phyloP scores from a whole-genome alignment of 2,888 invertebrate genomes.

The Morpho helenor region DNA sequence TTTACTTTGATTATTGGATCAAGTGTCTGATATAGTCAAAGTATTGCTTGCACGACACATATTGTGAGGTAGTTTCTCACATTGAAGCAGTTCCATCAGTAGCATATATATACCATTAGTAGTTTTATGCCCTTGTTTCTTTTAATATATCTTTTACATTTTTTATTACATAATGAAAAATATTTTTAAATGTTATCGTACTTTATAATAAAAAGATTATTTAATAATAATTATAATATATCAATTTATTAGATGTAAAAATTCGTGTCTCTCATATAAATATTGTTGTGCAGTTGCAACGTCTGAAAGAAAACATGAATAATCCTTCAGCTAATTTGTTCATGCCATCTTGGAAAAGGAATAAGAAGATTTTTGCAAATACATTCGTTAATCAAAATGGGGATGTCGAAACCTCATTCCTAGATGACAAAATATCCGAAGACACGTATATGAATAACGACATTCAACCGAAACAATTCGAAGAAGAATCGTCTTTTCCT shows the following conservation, averaged over 20 bases:
- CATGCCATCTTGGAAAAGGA: slow-evolving; percentile 24
- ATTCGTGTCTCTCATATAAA: too few relatives aligned
- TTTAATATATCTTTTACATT: too few relatives aligned
- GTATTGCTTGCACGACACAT: too few relatives aligned
- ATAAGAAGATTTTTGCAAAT: slow-evolving; percentile 27
- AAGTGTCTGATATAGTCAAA: too few relatives aligned
- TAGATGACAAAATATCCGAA: slow-evolving; percentile 25
- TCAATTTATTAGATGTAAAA: too few relatives aligned
- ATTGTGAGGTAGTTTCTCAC: too few relatives aligned
- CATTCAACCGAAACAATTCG: slow-evolving; percentile 19
- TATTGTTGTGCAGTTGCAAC: slow-evolving; percentile 14
- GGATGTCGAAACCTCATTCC: slow-evolving; percentile 25
- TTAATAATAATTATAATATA: too few relatives aligned
- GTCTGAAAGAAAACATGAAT: slow-evolving; percentile 19
- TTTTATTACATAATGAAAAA: slow-evolving; percentile 5
- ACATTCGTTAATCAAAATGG: slow-evolving; percentile 27
- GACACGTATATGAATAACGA: slow-evolving; percentile 24
- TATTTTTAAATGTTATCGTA: neutral
- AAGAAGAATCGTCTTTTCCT: slow-evolving; percentile 24
- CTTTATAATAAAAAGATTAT: too few relatives aligned
- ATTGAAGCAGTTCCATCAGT: too few relatives aligned
- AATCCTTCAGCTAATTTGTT: slow-evolving; percentile 16
- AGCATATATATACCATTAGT: too few relatives aligned
- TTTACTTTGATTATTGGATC: too few relatives aligned
- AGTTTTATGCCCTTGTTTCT: too few relatives aligned